Evolutionary conservation across 2,888 invertebrate species (phyloP), one percentile per base, ranked within the genome.

Genomic region (Microchrysa polita): DNA sequence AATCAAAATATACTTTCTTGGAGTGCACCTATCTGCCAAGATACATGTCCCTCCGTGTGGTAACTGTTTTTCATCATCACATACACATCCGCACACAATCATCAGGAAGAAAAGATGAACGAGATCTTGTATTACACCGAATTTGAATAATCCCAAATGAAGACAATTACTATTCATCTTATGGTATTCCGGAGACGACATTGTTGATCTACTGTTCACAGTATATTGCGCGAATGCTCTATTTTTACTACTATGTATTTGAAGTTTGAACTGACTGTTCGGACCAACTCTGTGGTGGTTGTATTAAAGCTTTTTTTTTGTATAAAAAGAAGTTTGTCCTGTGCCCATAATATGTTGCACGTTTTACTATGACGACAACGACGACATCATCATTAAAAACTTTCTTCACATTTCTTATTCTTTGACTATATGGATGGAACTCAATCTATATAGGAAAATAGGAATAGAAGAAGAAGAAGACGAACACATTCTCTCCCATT

Each of bases 91-190:
- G n/a, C n/a, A n/a, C n/a, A 23, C 16, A 55, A 55, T 55, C n/a
- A n/a, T n/a, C 20, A 16, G 23, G 23, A 59, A 22, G 59, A 20
- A n/a, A n/a, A 20, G 23, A 59, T 59, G 59, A 59, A 59, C 23
- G 27, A 34, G 27, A 59, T 1, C 22, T 59, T 59, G 59, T 14
- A 23, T 48, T 22, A 23, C 22, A 40, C 42, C 22, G 48, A 65
- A 65, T 65, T 65, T 65, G 48, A 65, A 65, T 65, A 65, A 18
- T 16, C 48, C 65, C 48, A 65, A 44, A 48, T 65, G 48, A 65
- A 65, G 48, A 48, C 48, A 65, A 65, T 65, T 44, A n/a, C 65
- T 65, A 65, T 48, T 65, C 48, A 65, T 48, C 44, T 65, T 61
- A 27, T 34, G n/a, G n/a, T n/a, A 34, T 34, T 61, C 27, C 16